Evolutionary conservation across 1,140 invertebrate genomes (phyloP), one percentile per base, ranked within the genome.

Genomic region (Penaeus chinensis): DNA sequence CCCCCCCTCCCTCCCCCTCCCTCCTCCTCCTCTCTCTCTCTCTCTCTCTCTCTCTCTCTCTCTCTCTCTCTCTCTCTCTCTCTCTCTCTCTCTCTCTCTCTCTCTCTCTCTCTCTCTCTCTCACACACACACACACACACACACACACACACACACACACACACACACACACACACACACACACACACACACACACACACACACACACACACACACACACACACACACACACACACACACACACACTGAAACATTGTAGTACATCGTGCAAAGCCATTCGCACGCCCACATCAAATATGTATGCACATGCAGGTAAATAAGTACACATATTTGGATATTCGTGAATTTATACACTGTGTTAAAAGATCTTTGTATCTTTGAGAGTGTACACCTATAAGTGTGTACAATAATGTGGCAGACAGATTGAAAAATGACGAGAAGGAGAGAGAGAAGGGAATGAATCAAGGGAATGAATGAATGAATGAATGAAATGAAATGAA

Each of bases 71-170:
- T 71, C 20, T 71, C 66, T 71, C 20, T 13, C 19, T 71, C 11
- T 20, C 8, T 22, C 66, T 71, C 10, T 71, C 66, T 66, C 65
- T 66, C 7, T 66, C 65, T 66, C 20, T 66, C 65, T 8, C 18
- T 62, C 80, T 82, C 80, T 27, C 32, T 19, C 80, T 63, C 22
- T 62, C 60, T 54, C 19, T 82, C 80, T 61, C 42, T 54, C 78
- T 13, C 37, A 19, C 78, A 42, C 37, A 20, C 20, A 19, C 42
- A 80, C 78, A 60, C 47, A 60, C 19, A 27, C 16, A 20, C 20
- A 60, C 42, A 80, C 20, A 18, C 2, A 60, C 37, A 80, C 20
- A 32, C 22, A 42, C 61, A 7, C 79, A 16, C 79, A 18, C 54
- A 3, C 65, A 18, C 22, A 42, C 61, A 7, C 79, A 16, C 79